A percentile compares a stretch with the other conserved stretches of the same genome.
phyloP scores from a whole-genome alignment of 2,888 invertebrate species.

The Andrena camellia region DNA sequence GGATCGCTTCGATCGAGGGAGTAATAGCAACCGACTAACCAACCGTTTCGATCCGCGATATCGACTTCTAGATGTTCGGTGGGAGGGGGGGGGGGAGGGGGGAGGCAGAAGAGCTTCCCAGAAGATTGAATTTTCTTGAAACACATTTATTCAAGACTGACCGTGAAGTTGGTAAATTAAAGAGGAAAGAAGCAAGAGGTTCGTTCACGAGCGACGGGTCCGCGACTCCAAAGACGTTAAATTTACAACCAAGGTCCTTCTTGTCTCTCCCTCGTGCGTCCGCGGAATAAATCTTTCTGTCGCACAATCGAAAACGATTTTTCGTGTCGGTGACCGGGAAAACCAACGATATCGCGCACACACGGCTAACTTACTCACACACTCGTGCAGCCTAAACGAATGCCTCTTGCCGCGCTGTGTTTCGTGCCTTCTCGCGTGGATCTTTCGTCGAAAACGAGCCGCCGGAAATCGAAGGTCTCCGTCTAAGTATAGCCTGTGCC shows the following conservation, averaged over 20 bases:
- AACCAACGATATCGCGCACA: conserved; percentile 10
- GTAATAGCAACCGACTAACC: neutral
- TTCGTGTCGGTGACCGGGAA: conserved; percentile 28
- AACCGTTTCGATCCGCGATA: neutral
- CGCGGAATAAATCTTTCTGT: conserved; percentile 2
- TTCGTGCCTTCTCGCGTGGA: conserved; percentile 54
- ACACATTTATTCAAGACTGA: neutral
- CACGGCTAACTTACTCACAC: neutral
- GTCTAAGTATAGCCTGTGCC: conserved; percentile 70
- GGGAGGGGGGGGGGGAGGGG: too few relatives aligned
- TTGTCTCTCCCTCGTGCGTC: conserved; percentile 25
- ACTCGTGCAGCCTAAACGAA: neutral
- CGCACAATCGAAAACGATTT: conserved; percentile 37
- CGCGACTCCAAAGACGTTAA: conserved; percentile 36
- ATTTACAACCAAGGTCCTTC: conserved; percentile 51
- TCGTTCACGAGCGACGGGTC: neutral
- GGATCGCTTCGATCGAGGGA: neutral
- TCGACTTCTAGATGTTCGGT: neutral
- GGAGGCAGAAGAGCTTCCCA: neutral
- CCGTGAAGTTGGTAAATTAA: neutral
- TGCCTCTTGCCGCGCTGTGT: conserved; percentile 6
- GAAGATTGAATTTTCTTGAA: neutral
- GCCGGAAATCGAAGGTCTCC: conserved; percentile 75
- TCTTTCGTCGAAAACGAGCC: conserved; percentile 70
- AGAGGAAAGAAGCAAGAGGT: neutral